A percentile compares a stretch with the other conserved stretches of the same genome.
These are phyloP conservation scores for Rhagium mordax DNA, from an alignment of 2,888 invertebrate species.

Conservation along the genomic window DNA sequence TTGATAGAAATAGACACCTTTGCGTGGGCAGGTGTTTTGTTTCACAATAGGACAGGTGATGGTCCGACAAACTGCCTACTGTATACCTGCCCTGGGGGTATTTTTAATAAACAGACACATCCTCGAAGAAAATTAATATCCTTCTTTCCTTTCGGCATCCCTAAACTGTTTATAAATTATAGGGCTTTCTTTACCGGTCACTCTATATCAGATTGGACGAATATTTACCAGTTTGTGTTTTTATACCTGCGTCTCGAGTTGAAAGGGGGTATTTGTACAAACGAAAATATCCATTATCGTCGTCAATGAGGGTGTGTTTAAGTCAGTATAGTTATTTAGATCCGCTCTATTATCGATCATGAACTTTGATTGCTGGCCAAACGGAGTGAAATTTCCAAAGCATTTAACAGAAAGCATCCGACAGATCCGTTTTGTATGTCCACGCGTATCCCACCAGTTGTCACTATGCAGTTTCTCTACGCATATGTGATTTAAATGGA, in stretches of 20 bases:
- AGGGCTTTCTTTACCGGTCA: slow-evolving; percentile 7
- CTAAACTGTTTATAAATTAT: slow-evolving; percentile 25
- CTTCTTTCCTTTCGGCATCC: neutral
- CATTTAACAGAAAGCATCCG: no score
- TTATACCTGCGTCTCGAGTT: neutral
- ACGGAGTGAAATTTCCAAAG: no score
- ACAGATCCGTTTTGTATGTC: no score
- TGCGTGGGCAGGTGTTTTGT: slow-evolving; percentile 44
- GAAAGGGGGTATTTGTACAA: no score
- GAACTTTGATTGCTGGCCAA: no score
- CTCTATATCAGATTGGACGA: neutral
- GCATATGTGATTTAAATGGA: no score
- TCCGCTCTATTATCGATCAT: no score
- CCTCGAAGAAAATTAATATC: slow-evolving; percentile 2
- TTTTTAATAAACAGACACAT: slow-evolving; percentile 14
- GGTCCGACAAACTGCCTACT: slow-evolving; percentile 35
- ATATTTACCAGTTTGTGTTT: neutral
- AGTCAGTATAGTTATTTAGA: no score
- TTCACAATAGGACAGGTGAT: slow-evolving; percentile 40
- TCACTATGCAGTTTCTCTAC: no score
- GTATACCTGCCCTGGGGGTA: slow-evolving; percentile 12
- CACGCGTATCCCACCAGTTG: no score
- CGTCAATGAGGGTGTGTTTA: no score
- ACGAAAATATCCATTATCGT: no score
- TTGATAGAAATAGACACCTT: slow-evolving; percentile 38